phyloP scores from a whole-genome alignment of 2,113 vertebrate genomes.

The Anser brachyrhynchus region DNA sequence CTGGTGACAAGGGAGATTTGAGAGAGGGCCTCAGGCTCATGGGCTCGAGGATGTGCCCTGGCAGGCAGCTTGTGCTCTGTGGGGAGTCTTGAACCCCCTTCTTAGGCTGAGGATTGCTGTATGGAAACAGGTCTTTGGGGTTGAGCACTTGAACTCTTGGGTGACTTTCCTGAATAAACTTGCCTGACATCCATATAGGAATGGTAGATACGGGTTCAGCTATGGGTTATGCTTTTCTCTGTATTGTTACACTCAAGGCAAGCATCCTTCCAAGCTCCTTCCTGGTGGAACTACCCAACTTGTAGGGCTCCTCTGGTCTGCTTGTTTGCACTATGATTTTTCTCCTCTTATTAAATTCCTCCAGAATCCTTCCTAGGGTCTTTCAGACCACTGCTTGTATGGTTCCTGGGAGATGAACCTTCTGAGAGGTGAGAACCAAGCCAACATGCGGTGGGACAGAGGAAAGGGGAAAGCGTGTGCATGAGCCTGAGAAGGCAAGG shows the following conservation, averaged over 20 bases:
- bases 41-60: not conserved
- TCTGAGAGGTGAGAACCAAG: not conserved
- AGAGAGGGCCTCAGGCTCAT: not conserved
- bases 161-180: not conserved
- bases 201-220: not conserved
- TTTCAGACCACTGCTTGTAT: not conserved
- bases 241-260: not conserved
- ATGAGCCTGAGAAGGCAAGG: not conserved
- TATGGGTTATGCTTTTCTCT: not conserved
- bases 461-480: not conserved
- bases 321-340: not conserved
- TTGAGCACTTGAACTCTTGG: not conserved
- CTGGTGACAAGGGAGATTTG: not conserved
- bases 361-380: not conserved
- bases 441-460: rapidly evolving
- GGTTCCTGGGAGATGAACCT: not conserved
- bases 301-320: not conserved
- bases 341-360: not conserved
- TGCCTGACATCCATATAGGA: not conserved
- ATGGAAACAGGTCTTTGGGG: not conserved
- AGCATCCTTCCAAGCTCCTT: not conserved
- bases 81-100: not conserved
- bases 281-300: too few relatives aligned
- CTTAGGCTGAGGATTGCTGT: not conserved
- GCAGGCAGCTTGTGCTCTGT: not conserved